A percentile compares a stretch with the other conserved stretches of the same genome.
These are phyloP conservation scores for Chalcis sispes DNA, from an alignment of 2,888 invertebrate species.

Conservation along the genomic window DNA sequence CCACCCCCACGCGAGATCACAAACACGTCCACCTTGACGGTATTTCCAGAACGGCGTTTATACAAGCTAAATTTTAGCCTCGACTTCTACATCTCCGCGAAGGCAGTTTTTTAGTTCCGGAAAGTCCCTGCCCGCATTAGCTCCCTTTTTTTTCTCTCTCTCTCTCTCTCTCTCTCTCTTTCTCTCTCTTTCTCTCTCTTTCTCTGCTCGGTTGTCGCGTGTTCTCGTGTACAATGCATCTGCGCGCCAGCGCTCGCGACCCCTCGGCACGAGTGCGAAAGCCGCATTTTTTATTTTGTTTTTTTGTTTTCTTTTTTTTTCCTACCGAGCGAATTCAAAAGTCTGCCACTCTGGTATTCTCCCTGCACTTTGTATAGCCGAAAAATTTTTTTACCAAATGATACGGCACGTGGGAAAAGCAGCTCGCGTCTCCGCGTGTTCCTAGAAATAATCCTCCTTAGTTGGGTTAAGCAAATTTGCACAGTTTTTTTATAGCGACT, in stretches of 20 bases:
- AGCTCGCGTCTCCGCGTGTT: neutral
- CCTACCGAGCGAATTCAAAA: conserved; percentile 21
- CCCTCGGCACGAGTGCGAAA: conserved; percentile 36
- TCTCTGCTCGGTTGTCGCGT: conserved; percentile 21
- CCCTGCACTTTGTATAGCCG: conserved; percentile 14
- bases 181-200: conserved; percentile 5
- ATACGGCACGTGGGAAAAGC: conserved; percentile 21
- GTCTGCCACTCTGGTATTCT: conserved; percentile 13
- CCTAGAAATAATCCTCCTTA: neutral
- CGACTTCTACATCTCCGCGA: conserved; percentile 9
- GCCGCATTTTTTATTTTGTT: conserved; percentile 42
- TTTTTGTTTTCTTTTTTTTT: too few relatives aligned
- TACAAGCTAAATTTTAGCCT: conserved; percentile 20
- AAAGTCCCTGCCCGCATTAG: conserved; percentile 21
- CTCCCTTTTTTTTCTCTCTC: conserved; percentile 8
- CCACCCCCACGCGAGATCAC: conserved; percentile 25
- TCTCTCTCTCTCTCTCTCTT: too few relatives aligned
- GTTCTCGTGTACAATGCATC: conserved; percentile 41
- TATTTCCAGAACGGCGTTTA: conserved; percentile 20
- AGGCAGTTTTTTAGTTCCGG: conserved; percentile 25
- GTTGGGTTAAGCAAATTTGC: too few relatives aligned
- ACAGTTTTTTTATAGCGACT: too few relatives aligned
- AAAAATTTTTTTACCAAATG: conserved; percentile 22
- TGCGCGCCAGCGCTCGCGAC: conserved; percentile 18
- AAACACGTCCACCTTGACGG: conserved; percentile 13